Percentiles rank a stretch among this genome's conserved stretches.
Evolutionary conservation across 2,113 vertebrate genomes (phyloP).

Genomic region (Lycaon pictus): DNA sequence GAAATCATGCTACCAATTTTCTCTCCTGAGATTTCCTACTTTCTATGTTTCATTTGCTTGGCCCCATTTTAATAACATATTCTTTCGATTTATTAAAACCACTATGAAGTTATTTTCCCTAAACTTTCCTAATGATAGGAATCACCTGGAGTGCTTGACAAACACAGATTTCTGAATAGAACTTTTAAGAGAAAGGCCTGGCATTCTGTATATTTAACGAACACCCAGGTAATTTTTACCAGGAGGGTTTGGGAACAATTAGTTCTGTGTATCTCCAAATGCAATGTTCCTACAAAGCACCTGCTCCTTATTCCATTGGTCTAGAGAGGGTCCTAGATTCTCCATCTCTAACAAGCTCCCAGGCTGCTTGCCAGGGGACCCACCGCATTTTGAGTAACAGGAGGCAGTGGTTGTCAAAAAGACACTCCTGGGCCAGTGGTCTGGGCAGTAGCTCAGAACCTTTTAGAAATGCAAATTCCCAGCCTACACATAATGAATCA

Average conservation of each 20-base stretch:
- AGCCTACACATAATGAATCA: neutral
- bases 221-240: neutral
- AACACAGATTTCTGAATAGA: constrained; percentile 17
- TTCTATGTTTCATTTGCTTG: neutral
- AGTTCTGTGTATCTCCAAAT: neutral
- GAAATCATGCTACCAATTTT: neutral
- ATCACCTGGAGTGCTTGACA: neutral
- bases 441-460: neutral
- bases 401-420: neutral
- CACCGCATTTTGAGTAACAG: neutral
- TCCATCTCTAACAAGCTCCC: neutral
- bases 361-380: neutral
- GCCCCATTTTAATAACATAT: neutral
- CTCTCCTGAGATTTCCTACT: neutral
- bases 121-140: neutral
- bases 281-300: neutral
- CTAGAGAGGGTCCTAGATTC: neutral
- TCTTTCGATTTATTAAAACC: neutral
- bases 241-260: neutral
- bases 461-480: neutral
- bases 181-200: neutral
- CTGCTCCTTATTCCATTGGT: neutral
- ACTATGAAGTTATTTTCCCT: neutral
- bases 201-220: neutral
- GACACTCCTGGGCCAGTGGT: neutral